Evolutionary conservation across 2,888 invertebrate genomes (phyloP).

Genomic region (Acleris emargana): DNA sequence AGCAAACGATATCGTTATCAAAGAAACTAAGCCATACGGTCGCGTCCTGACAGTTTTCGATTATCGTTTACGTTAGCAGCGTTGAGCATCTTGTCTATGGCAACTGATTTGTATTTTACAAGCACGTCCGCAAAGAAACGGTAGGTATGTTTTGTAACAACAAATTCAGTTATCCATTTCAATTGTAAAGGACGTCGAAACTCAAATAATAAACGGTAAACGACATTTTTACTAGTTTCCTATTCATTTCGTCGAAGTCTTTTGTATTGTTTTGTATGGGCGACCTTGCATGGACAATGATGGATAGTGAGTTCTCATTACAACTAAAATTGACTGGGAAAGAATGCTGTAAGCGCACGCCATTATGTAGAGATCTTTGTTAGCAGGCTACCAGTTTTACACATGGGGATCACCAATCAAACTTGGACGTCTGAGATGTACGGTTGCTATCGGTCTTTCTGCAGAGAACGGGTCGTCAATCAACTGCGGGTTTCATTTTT

Average conservation of each 20-base stretch:
- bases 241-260: constrained; percentile 47
- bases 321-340: constrained; percentile 46
- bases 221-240: constrained; percentile 39
- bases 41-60: no score
- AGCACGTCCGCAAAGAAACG: background rate
- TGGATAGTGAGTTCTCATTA: constrained; percentile 61
- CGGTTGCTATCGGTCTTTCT: constrained; percentile 70
- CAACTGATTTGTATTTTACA: background rate
- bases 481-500: constrained; percentile 60
- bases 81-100: no score
- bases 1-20: no score
- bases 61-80: no score
- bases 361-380: constrained; percentile 32
- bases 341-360: constrained; percentile 49
- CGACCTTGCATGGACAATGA: constrained; percentile 70
- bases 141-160: background rate
- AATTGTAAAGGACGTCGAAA: constrained; percentile 4
- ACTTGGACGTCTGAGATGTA: constrained; percentile 73
- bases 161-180: constrained; percentile 1
- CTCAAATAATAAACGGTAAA: constrained; percentile 38
- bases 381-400: constrained; percentile 77
- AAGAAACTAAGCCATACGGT: no score
- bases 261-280: constrained; percentile 62
- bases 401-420: constrained; percentile 83
- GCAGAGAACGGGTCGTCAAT: constrained; percentile 69